A percentile compares a stretch with the other conserved stretches of the same genome.
Conservation (phyloP, 2,113 vertebrate genomes). For the Hyperopisus bebe region DNA sequence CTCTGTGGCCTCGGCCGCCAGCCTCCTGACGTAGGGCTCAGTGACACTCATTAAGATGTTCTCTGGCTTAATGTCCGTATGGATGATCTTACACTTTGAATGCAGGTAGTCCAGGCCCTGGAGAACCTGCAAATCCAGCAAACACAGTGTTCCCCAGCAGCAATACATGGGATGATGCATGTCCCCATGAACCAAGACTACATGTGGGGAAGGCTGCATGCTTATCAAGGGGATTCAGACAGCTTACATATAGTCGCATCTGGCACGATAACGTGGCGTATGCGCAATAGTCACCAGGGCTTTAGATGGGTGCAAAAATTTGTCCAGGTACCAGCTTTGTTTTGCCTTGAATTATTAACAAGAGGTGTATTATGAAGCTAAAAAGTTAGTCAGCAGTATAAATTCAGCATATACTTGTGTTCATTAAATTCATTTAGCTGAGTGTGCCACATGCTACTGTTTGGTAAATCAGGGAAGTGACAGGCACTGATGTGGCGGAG, state of each 20-base stretch:
- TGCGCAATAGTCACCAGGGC: neutral
- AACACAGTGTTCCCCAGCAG: neutral
- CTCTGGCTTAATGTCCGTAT: conserved; percentile 96
- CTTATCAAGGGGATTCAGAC: neutral
- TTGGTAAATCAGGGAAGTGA: no score
- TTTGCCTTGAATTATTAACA: neutral
- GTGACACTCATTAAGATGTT: conserved; percentile 92
- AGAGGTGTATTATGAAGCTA: neutral
- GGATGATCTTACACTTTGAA: conserved; percentile 92
- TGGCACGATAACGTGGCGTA: neutral
- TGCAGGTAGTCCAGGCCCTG: conserved; percentile 95
- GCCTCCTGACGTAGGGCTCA: conserved; percentile 79
- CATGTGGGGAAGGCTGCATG: neutral
- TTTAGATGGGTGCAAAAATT: neutral
- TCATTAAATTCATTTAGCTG: neutral
- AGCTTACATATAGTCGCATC: neutral
- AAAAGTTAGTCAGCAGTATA: neutral
- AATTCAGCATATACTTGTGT: neutral
- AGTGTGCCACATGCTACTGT: neutral
- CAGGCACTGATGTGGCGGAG: no score
- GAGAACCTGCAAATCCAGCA: conserved; percentile 66
- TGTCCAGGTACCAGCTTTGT: neutral
- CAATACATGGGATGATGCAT: neutral
- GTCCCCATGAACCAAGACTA: neutral
- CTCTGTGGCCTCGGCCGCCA: conserved; percentile 92